Evolutionary conservation across 2,888 invertebrate species (phyloP).

Genomic region (Argyresthia albistria): DNA sequence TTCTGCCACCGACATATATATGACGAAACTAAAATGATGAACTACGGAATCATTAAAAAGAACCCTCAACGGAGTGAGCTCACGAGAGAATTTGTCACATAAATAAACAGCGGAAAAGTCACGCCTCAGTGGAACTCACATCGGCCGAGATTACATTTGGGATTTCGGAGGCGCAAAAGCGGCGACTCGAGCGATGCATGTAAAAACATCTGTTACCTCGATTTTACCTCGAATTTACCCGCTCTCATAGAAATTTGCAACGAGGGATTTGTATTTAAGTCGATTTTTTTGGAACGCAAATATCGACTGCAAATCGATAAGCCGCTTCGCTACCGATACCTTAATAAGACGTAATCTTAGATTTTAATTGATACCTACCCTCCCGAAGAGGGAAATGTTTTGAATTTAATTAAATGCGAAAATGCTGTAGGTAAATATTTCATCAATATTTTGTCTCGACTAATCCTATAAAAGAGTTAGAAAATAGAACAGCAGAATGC

Average conservation of each 20-base stretch:
- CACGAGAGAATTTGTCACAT: conserved; percentile 65
- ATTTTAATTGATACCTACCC: no score
- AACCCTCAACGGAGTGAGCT: conserved; percentile 34
- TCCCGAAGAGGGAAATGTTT: no score
- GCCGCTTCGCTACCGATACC: background rate
- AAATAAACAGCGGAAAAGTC: conserved; percentile 53
- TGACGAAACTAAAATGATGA: no score
- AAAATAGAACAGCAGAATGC: conserved; percentile 20
- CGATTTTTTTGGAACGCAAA: no score
- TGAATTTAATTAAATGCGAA: no score
- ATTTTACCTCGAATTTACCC: conserved; percentile 45
- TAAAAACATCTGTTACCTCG: conserved; percentile 64
- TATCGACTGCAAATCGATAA: background rate
- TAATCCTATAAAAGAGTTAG: no score
- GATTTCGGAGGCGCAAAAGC: conserved; percentile 41
- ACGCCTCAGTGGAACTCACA: conserved; percentile 53
- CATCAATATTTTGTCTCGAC: no score
- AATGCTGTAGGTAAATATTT: no score
- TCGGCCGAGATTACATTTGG: conserved; percentile 62
- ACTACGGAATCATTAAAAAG: conserved; percentile 14
- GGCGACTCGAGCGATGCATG: conserved; percentile 35
- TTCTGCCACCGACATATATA: no score
- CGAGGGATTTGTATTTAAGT: background rate
- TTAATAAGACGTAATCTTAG: no score
- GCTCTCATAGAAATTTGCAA: conserved; percentile 4